These are phyloP conservation scores for Syrphus vitripennis DNA, from an alignment of 2,888 invertebrate species.

Conservation along the genomic window DNA sequence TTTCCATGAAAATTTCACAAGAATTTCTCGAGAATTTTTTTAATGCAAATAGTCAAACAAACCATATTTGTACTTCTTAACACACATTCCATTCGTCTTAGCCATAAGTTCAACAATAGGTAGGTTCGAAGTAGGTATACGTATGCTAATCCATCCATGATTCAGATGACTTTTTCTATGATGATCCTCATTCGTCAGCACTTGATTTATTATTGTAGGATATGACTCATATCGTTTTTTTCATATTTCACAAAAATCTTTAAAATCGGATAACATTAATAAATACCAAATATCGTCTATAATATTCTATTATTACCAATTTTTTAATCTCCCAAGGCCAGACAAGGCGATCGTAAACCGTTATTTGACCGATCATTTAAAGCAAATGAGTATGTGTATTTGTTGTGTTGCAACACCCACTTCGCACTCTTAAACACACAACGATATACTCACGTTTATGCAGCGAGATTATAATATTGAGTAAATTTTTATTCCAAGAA, in stretches of 20 bases:
- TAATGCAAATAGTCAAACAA: slow-evolving; percentile 2
- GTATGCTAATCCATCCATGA: no score
- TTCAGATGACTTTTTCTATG: no score
- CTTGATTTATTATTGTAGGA: background rate
- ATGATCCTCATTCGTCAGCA: background rate
- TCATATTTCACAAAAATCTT: background rate
- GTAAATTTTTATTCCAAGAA: background rate
- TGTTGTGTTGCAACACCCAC: background rate
- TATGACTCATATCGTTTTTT: background rate
- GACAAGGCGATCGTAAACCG: background rate
- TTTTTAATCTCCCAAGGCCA: background rate
- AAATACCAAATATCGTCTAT: background rate
- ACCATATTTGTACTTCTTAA: background rate
- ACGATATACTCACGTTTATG: background rate
- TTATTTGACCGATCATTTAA: background rate
- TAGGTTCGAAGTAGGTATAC: no score
- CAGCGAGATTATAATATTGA: background rate
- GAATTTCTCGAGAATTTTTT: background rate
- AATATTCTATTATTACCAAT: background rate
- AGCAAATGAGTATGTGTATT: background rate
- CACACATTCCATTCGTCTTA: background rate
- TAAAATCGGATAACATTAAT: background rate
- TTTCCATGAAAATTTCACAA: background rate
- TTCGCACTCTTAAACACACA: background rate
- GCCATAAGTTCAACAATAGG: background rate